Percentiles rank a stretch among this genome's conserved stretches.
Evolutionary conservation across 2,888 invertebrate genomes (phyloP).

Genomic region (Lasiommata megera): DNA sequence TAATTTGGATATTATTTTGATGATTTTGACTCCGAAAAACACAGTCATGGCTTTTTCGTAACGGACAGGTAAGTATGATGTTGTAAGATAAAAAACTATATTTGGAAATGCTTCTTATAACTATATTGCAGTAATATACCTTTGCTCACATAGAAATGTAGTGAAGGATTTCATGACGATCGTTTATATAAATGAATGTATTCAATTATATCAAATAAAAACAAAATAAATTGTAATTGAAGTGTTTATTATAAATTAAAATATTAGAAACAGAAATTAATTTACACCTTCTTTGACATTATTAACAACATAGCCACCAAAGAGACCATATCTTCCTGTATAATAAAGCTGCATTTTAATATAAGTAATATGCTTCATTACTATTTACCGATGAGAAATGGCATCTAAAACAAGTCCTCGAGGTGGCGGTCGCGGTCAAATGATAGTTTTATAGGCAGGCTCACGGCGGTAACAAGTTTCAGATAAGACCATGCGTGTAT

Average conservation of each 20-base stretch:
- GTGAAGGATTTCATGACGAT: background rate
- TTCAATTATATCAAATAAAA: background rate
- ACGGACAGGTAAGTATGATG: too few species aligned
- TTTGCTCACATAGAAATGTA: background rate
- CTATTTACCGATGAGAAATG: constrained; percentile 59
- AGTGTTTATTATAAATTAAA: background rate
- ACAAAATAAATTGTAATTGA: too few species aligned
- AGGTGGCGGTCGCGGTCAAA: constrained; percentile 55
- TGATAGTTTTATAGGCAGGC: constrained; percentile 56
- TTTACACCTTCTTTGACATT: constrained; percentile 1
- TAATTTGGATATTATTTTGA: background rate
- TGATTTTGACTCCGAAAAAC: too few species aligned
- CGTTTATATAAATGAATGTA: background rate
- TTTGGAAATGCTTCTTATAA: too few species aligned
- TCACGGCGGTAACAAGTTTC: constrained; percentile 71
- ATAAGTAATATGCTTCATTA: constrained; percentile 65
- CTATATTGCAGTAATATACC: background rate
- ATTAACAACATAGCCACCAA: background rate
- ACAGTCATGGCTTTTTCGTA: too few species aligned
- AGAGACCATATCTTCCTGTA: constrained; percentile 31
- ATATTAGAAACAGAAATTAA: background rate
- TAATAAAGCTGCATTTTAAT: constrained; percentile 55
- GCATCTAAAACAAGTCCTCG: constrained; percentile 60
- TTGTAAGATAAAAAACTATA: too few species aligned
- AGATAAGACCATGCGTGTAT: constrained; percentile 67